phyloP scores from a whole-genome alignment of 2,113 vertebrate species.

The Corythornis vintsioides region DNA sequence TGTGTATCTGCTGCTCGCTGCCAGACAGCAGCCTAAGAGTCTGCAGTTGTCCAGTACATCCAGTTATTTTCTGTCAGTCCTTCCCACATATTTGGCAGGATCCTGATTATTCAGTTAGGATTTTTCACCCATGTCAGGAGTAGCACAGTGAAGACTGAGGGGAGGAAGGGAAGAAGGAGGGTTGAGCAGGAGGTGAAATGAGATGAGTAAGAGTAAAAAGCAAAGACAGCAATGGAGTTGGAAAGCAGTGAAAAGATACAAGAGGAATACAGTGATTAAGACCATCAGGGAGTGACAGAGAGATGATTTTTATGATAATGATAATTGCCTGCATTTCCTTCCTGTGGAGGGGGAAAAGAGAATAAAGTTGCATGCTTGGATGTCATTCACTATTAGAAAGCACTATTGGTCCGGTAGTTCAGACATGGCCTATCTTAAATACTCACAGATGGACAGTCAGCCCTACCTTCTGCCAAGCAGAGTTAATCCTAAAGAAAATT shows the following conservation, averaged over 20 bases:
- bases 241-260: background rate
- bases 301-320: background rate
- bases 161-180: background rate
- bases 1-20: background rate
- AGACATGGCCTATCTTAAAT: background rate
- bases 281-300: background rate
- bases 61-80: background rate
- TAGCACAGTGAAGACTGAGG: background rate
- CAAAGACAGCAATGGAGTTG: background rate
- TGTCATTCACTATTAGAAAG: background rate
- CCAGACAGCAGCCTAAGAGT: background rate
- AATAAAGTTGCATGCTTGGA: background rate
- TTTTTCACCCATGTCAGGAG: background rate
- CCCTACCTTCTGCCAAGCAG: background rate
- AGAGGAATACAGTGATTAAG: background rate
- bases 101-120: background rate
- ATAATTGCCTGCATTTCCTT: background rate
- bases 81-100: background rate
- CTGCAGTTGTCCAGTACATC: background rate
- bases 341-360: background rate
- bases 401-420: background rate
- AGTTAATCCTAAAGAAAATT: background rate
- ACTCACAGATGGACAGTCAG: background rate
- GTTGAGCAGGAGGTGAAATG: slow-evolving; percentile 10
- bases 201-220: slow-evolving; percentile 8